Evolutionary conservation across 1,140 invertebrate genomes (phyloP).

Genomic region (Aphis craccivora): DNA sequence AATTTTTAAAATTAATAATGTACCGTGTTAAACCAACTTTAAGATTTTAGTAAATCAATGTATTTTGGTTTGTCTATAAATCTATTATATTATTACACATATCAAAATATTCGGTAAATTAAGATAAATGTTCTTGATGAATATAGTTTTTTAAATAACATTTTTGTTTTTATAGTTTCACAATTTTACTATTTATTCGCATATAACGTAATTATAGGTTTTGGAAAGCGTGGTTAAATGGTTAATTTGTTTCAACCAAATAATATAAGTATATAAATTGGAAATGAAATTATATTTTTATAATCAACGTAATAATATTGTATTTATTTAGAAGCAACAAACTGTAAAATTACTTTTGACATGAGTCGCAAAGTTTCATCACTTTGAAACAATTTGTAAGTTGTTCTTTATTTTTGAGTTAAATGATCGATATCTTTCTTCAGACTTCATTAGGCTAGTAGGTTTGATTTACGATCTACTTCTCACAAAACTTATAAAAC

Average conservation of each 20-base stretch:
- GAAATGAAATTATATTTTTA: not conserved
- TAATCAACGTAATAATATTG: not conserved
- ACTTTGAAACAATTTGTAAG: not conserved
- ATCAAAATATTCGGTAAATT: not conserved
- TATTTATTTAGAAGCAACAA: not conserved
- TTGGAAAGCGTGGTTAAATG: not conserved
- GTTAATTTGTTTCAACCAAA: not conserved
- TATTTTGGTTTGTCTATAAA: not conserved
- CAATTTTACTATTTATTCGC: not conserved
- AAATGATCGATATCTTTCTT: constrained; percentile 25
- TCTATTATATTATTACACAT: not conserved
- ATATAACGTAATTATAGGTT: not conserved
- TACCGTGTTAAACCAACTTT: too few relatives aligned
- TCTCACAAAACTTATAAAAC: not conserved
- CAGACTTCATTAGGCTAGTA: constrained; percentile 4
- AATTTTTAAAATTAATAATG: too few relatives aligned
- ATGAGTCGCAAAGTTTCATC: not conserved
- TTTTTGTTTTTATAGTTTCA: not conserved
- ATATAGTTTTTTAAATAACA: not conserved
- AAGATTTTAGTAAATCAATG: not conserved
- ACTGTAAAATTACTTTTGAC: constrained; percentile 25
- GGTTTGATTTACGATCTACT: constrained; percentile 41
- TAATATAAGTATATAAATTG: not conserved
- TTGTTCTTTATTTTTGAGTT: constrained; percentile 10
- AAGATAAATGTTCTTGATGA: not conserved